Conservation (phyloP, 2,888 invertebrate species). For the Rhagonycha fulva region DNA sequence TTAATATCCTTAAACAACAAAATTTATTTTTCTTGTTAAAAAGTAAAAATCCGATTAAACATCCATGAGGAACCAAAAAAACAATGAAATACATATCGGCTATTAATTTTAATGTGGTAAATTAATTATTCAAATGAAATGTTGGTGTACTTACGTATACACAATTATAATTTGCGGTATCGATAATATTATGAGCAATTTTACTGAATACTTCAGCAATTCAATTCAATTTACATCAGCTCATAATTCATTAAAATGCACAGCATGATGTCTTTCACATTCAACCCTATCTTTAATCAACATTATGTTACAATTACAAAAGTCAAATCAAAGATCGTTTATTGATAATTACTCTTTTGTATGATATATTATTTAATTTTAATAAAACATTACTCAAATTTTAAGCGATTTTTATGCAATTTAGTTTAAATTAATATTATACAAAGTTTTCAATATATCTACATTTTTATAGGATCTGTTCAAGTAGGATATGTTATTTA, state of each 20-base stretch:
- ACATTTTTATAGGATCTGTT: too few relatives aligned
- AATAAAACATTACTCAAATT: background rate
- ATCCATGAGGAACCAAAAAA: background rate
- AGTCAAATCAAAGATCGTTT: background rate
- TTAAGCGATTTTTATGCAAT: background rate
- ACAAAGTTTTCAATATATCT: too few relatives aligned
- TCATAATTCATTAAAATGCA: background rate
- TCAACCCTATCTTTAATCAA: background rate
- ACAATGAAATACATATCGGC: background rate
- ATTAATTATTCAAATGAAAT: background rate
- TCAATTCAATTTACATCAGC: background rate
- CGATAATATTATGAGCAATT: background rate
- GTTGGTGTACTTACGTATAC: background rate
- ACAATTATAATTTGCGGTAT: background rate
- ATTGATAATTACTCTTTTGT: background rate
- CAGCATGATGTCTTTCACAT: background rate
- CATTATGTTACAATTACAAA: background rate
- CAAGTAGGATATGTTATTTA: too few relatives aligned
- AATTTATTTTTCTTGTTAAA: background rate
- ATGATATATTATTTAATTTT: background rate
- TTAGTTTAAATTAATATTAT: background rate
- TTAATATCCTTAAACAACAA: background rate
- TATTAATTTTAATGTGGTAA: background rate
- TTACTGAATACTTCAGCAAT: background rate
- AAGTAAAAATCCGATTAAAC: background rate